phyloP scores from a whole-genome alignment of 2,888 invertebrate genomes.

The Vanessa cardui region DNA sequence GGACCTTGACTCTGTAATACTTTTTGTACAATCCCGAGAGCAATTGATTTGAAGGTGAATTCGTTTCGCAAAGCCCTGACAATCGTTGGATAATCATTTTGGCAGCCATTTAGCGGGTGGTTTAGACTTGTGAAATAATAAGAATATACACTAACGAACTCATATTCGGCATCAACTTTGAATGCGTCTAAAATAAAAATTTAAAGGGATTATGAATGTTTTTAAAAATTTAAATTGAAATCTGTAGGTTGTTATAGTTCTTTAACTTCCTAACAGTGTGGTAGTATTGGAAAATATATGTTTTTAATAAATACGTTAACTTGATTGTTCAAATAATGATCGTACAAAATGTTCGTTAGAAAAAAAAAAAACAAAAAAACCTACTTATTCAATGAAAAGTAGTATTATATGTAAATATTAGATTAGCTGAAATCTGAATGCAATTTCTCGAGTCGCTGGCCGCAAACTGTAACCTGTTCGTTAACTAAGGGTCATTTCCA shows the following conservation, averaged over 20 bases:
- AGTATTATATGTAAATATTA: neutral
- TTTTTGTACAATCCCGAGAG: conserved; percentile 47
- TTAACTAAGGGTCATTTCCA: conserved; percentile 61
- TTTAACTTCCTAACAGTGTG: too few species aligned
- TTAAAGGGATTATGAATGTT: too few species aligned
- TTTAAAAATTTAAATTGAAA: too few species aligned
- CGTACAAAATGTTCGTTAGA: too few species aligned
- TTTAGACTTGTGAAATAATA: conserved; percentile 14
- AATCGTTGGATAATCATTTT: conserved; percentile 39
- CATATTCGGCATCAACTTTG: too few species aligned
- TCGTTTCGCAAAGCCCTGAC: conserved; percentile 47
- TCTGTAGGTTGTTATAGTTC: too few species aligned
- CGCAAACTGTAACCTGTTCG: conserved; percentile 62
- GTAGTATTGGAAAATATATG: too few species aligned
- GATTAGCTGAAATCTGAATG: conserved; percentile 41
- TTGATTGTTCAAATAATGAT: too few species aligned
- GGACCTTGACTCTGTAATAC: conserved; percentile 40
- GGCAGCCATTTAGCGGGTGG: conserved; percentile 32
- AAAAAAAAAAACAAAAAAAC: too few species aligned
- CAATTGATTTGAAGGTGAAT: conserved; percentile 52
- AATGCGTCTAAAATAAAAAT: too few species aligned
- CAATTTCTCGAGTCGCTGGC: conserved; percentile 67
- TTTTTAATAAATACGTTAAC: too few species aligned
- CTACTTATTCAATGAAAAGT: too few species aligned
- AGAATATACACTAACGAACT: neutral